A percentile compares a stretch with the other conserved stretches of the same genome.
Conservation (phyloP, 2,797 vertebrate species). For the Geotrypetes seraphini region DNA sequence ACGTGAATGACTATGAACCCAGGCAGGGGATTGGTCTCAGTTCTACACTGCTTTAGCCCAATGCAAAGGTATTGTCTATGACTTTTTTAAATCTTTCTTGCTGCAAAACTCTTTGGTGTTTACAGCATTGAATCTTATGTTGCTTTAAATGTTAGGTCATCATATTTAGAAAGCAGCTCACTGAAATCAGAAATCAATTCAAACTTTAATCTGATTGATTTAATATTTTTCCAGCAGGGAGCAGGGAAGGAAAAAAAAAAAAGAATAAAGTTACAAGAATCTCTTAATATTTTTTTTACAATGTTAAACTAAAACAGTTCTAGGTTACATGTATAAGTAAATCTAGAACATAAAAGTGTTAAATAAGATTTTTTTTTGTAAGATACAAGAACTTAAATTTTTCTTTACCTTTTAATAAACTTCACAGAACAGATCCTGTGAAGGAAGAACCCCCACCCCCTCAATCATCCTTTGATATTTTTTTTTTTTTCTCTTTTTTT, state of each 20-base stretch:
- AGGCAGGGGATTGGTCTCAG: too few species aligned
- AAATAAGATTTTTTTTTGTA: conserved; percentile 81
- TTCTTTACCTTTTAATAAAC: conserved; percentile 67
- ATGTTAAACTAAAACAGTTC: conserved; percentile 91
- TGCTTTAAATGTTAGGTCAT: too few species aligned
- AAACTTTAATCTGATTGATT: conserved; percentile 58
- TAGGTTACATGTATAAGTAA: conserved; percentile 90
- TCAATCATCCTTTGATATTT: conserved; percentile 8
- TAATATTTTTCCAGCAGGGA: conserved; percentile 68
- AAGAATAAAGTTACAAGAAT: conserved; percentile 75
- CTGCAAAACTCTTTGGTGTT: conserved; percentile 27
- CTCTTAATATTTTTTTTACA: conserved; percentile 73
- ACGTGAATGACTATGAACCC: too few species aligned
- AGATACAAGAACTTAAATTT: conserved; percentile 76
- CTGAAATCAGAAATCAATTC: conserved; percentile 40
- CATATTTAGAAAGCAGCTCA: too few species aligned
- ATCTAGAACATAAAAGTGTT: conserved; percentile 93
- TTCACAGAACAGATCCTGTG: conserved; percentile 70
- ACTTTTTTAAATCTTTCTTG: too few species aligned
- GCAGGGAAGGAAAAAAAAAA: conserved; percentile 42
- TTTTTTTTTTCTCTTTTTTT: too few species aligned
- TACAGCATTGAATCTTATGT: too few species aligned
- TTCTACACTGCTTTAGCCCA: too few species aligned
- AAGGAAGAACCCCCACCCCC: conserved; percentile 50
- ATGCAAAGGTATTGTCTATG: too few species aligned